A percentile compares a stretch with the other conserved stretches of the same genome.
These are phyloP conservation scores for Psilopsiagon aymara DNA, from an alignment of 2,113 vertebrate species.

Conservation along the genomic window DNA sequence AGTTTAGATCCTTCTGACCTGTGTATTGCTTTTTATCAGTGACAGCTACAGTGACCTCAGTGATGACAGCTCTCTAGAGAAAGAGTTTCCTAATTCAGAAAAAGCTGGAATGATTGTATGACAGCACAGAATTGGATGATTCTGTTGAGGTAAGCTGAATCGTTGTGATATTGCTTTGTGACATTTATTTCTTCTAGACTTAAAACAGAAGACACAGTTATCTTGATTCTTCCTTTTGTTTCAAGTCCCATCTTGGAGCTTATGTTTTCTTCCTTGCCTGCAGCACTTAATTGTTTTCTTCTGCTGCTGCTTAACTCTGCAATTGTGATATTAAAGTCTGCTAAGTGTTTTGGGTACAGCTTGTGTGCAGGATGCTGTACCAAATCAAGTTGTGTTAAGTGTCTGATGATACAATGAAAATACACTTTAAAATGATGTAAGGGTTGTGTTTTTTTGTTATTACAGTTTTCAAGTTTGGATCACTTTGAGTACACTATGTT, in stretches of 20 bases:
- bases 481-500: not conserved
- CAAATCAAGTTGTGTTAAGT: not conserved
- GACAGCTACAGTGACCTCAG: conserved; percentile 76
- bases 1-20: not conserved
- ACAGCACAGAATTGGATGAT: not conserved
- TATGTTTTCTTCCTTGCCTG: conserved; percentile 4
- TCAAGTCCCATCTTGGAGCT: not conserved
- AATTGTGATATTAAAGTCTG: not conserved
- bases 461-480: not conserved
- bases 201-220: not conserved
- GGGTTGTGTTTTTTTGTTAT: not conserved
- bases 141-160: conserved; percentile 61
- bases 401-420: not conserved
- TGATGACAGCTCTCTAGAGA: conserved; percentile 72
- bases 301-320: not conserved
- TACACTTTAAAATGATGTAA: not conserved
- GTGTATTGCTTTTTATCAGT: conserved; percentile 64
- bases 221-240: not conserved
- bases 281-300: not conserved
- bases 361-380: not conserved
- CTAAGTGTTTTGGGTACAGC: not conserved
- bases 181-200: not conserved
- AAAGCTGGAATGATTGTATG: conserved; percentile 40
- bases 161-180: not conserved
- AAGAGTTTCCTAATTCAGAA: conserved; percentile 64